phyloP scores from a whole-genome alignment of 30 jellyfish, hydroid and myxozoan genomes.

The Clytia hemisphaerica region DNA sequence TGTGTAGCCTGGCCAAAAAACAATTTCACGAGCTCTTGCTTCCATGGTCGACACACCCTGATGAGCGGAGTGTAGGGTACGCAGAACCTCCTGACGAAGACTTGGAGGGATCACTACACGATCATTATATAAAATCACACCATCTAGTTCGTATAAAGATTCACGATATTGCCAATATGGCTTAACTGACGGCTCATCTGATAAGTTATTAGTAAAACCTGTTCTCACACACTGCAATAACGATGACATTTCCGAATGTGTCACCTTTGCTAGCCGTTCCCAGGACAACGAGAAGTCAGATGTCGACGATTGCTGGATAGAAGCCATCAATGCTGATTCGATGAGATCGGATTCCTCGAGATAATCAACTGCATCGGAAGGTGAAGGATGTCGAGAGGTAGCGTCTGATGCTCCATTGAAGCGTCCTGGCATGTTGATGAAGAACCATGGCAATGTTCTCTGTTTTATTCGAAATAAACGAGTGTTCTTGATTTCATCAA shows the following conservation, averaged over 20 bases:
- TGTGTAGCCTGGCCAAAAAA: constrained; percentile 15
- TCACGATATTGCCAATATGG: background rate
- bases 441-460: constrained; percentile 10
- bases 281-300: background rate
- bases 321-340: background rate
- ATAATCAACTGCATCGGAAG: background rate
- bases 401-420: background rate
- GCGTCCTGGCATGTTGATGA: background rate
- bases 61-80: background rate
- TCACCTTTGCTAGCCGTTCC: background rate
- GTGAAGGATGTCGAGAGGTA: background rate
- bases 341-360: background rate
- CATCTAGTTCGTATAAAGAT: background rate
- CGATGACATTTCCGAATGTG: background rate
- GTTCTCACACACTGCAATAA: background rate
- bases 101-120: constrained; percentile 3
- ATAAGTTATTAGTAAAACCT: background rate
- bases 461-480: background rate
- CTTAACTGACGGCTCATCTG: background rate
- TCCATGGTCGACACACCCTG: constrained; percentile 10
- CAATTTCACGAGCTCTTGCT: background rate
- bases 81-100: constrained; percentile 1
- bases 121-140: background rate
- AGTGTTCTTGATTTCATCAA: background rate
- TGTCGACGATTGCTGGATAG: background rate